These are phyloP conservation scores for Myotis vivesi DNA, from an alignment of 2,797 vertebrate species.

Conservation along the genomic window DNA sequence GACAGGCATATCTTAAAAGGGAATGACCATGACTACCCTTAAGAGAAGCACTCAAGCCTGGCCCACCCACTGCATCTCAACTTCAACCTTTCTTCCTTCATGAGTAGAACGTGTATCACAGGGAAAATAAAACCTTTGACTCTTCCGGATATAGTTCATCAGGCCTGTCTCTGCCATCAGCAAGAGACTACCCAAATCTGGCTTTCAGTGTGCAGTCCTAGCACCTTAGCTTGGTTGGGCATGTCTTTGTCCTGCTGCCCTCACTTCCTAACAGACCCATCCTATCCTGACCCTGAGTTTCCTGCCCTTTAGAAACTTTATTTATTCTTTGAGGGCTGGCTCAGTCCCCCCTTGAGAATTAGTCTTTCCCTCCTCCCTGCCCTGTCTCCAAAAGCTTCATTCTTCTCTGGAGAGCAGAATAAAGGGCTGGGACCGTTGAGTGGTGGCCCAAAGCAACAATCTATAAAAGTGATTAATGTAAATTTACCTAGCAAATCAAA, in stretches of 20 bases:
- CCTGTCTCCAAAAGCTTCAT: neutral
- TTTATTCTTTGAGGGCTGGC: neutral
- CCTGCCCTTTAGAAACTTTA: neutral
- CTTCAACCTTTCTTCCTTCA: neutral
- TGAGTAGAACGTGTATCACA: neutral
- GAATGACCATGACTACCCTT: neutral
- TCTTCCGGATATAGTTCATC: neutral
- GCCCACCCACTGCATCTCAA: neutral
- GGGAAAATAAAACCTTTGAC: slow-evolving; percentile 12
- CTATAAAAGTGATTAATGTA: neutral
- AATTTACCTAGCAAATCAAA: slow-evolving; percentile 14
- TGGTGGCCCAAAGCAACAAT: neutral
- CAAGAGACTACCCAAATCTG: neutral
- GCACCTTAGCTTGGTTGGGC: neutral
- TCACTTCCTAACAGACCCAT: neutral
- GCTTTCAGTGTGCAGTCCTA: neutral
- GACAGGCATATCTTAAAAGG: neutral
- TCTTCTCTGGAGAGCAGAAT: slow-evolving; percentile 19
- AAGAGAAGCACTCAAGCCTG: neutral
- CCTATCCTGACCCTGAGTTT: neutral
- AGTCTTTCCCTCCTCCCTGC: slow-evolving; percentile 7
- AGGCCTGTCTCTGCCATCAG: neutral
- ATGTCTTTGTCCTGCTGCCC: neutral
- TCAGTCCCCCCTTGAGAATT: neutral
- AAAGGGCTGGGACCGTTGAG: neutral